phyloP scores from a whole-genome alignment of 2,113 vertebrate species.

The Ctenodactylus gundi region DNA sequence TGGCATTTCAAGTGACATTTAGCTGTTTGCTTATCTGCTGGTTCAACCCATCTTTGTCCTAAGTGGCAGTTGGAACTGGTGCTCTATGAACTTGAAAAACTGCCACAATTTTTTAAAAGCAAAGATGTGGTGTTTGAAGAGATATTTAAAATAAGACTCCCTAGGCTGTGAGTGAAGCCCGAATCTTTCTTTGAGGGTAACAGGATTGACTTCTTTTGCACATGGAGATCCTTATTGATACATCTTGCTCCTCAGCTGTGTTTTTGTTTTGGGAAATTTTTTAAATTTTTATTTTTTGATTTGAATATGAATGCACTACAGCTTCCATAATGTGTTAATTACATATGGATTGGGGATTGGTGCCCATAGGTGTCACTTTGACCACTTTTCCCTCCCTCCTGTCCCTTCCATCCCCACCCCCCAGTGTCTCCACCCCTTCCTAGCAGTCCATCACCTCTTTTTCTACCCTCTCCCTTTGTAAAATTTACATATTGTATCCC shows the following conservation, averaged over 20 bases:
- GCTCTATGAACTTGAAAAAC: not conserved
- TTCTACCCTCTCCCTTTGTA: no score
- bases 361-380: no score
- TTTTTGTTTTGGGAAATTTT: not conserved
- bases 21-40: not conserved
- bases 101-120: not conserved
- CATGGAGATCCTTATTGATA: not conserved
- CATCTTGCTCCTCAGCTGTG: not conserved
- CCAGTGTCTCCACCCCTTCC: no score
- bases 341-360: no score
- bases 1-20: not conserved
- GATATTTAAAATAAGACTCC: not conserved
- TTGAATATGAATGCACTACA: no score
- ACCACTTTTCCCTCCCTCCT: no score
- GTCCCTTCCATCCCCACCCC: no score
- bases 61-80: not conserved
- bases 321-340: no score
- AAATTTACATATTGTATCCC: no score
- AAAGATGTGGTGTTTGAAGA: not conserved
- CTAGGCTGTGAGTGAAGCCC: not conserved
- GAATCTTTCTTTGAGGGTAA: not conserved
- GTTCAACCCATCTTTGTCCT: not conserved
- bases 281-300: no score
- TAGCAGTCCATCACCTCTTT: no score
- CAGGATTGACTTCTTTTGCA: not conserved